phyloP scores from a whole-genome alignment of 2,113 vertebrate species.

The Delphinus delphis region DNA sequence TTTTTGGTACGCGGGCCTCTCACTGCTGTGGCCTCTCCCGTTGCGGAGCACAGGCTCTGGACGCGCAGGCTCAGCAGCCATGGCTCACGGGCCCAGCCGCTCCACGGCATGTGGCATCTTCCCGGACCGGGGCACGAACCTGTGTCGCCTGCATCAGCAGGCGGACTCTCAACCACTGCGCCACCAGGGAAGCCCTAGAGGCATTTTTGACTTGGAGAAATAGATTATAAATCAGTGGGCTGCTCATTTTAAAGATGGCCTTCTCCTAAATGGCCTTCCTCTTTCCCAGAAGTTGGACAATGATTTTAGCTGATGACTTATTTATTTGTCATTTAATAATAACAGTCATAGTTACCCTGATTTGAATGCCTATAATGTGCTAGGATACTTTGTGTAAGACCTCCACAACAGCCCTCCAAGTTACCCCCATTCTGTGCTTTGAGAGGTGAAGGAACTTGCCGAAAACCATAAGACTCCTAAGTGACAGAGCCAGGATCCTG shows the following conservation, averaged over 20 bases:
- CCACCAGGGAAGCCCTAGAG: neutral
- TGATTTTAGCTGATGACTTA: neutral
- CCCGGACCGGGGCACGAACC: too few species aligned
- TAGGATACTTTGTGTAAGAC: neutral
- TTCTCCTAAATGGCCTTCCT: neutral
- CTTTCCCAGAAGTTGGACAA: neutral
- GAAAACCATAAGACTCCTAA: neutral
- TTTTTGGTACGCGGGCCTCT: too few species aligned
- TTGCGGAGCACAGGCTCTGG: too few species aligned
- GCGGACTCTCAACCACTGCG: too few species aligned
- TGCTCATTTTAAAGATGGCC: conserved; percentile 12
- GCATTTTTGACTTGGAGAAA: conserved; percentile 27
- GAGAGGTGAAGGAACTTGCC: neutral
- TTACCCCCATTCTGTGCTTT: neutral
- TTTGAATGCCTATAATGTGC: neutral
- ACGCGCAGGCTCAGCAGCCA: too few species aligned
- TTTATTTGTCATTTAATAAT: neutral
- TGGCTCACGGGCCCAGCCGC: too few species aligned
- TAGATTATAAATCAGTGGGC: neutral
- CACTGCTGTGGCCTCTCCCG: too few species aligned
- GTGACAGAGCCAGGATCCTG: neutral
- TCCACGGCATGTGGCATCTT: too few species aligned
- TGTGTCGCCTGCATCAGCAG: too few species aligned
- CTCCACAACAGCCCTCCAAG: neutral
- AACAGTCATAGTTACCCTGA: neutral